Base-by-base conservation (phyloP, 2,888 invertebrate genomes). In the Dynastes grantii region DNA sequence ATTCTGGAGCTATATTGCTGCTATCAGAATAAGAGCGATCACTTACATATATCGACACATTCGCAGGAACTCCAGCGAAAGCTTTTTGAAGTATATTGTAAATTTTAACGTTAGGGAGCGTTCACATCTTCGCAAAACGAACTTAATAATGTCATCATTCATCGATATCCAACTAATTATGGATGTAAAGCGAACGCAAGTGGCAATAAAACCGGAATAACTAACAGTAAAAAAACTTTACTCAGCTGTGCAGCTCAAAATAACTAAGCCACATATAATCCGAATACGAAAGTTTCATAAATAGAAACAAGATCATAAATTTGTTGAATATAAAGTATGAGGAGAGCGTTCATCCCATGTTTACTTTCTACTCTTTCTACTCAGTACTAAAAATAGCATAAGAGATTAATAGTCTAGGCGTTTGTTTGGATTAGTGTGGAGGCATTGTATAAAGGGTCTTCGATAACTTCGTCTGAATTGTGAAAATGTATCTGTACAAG, bases 311-410 rank as follows among this genome's bases (percentile, higher is more conserved):
- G 61, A 40, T 61, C 40, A 40, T 73, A 73, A 73, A 73, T 73
- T 73, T 22, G 55, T 51, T 51, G 6, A 49, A 13, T 29, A 22
- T 73, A 58, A 58, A 55, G 40, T 9, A 22, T 11, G 58, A 61
- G 37, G 55, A 61, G 40, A 22, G 58, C 37, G 40, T 73, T 73
- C 73, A 73, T 73, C 37, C 40, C 40, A 61, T 73, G 61, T 73
- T 73, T 73, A 58, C 73, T 61, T 73, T 73, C 58, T 58, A 58
- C 40, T 16, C 22, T 61, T 45, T 73, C 58, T 40, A 37, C 22
- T 58, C 40, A 2, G 9, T 8, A 73, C 73, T 58, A 73, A 73
- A 68, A 58, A 73, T 73, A 73, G 73, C 55, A 8, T 73, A 61
- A 5, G 27, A 22, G 73, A 73, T 73, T 73, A 73, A 58, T 73